Conservation (phyloP, 2,888 invertebrate genomes). For the Hirtodrosophila duncani region DNA sequence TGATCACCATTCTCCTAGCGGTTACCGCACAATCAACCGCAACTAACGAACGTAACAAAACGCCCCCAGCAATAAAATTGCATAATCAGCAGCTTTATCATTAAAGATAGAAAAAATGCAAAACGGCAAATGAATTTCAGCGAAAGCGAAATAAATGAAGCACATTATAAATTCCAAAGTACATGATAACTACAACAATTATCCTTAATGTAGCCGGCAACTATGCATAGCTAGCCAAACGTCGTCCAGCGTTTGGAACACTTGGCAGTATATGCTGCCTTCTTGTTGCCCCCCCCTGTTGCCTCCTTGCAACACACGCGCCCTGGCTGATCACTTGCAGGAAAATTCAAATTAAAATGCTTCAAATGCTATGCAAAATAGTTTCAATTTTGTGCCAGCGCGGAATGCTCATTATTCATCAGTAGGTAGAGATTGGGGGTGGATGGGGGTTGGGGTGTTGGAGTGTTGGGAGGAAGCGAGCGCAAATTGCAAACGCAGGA, state of each 20-base stretch:
- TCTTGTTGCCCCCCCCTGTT: background rate
- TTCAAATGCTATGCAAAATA: conserved; percentile 71
- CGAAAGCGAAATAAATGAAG: conserved; percentile 64
- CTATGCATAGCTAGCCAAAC: conserved; percentile 44
- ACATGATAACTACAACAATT: conserved; percentile 71
- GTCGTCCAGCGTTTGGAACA: background rate
- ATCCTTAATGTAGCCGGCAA: conserved; percentile 70
- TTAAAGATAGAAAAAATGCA: conserved; percentile 52
- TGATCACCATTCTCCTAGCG: background rate
- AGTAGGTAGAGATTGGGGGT: conserved; percentile 6
- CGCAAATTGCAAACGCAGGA: too few relatives aligned
- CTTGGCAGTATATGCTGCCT: background rate
- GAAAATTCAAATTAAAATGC: conserved; percentile 71
- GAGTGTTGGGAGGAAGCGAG: too few relatives aligned
- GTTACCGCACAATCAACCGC: conserved; percentile 60
- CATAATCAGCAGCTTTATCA: conserved; percentile 69
- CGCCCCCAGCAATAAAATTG: conserved; percentile 58
- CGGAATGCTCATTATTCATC: conserved; percentile 71
- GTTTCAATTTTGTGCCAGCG: conserved; percentile 66
- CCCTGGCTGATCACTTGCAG: conserved; percentile 58
- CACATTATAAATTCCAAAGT: conserved; percentile 72
- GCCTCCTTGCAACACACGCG: conserved; percentile 7
- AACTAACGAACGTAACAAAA: conserved; percentile 66
- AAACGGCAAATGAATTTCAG: conserved; percentile 26
- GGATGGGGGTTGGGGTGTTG: background rate